Evolutionary conservation across 1,140 invertebrate species (phyloP).

Genomic region (Acromyrmex charruanus): DNA sequence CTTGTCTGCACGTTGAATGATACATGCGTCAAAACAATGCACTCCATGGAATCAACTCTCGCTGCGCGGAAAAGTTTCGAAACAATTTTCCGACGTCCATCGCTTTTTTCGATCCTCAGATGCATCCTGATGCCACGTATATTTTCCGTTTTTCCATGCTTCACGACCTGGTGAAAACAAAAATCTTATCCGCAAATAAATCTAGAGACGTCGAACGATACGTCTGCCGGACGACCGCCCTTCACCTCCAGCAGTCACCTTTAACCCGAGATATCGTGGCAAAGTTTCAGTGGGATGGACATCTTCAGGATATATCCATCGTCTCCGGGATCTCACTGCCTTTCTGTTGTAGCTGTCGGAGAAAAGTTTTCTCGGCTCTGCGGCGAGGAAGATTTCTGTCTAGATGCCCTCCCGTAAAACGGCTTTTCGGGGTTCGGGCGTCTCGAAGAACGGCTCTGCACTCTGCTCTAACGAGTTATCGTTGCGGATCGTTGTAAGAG

Average conservation of each 20-base stretch:
- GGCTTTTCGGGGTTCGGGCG: constrained; percentile 67
- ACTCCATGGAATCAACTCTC: constrained; percentile 32
- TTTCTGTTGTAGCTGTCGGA: constrained; percentile 34
- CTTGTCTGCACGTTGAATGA: constrained; percentile 50
- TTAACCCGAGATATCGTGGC: constrained; percentile 49
- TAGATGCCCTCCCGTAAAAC: constrained; percentile 71
- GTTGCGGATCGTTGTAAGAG: constrained; percentile 34
- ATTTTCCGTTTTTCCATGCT: constrained; percentile 13
- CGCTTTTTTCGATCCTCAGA: constrained; percentile 34
- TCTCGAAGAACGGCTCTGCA: constrained; percentile 54
- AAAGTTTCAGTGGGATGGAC: constrained; percentile 66
- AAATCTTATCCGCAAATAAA: constrained; percentile 56
- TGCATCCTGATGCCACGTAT: constrained; percentile 25
- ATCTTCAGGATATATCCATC: constrained; percentile 61
- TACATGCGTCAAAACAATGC: constrained; percentile 48
- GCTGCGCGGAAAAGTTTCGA: constrained; percentile 45
- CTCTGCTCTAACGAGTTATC: constrained; percentile 70
- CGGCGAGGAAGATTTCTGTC: constrained; percentile 60
- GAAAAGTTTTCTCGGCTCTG: constrained; percentile 65
- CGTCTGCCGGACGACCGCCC: constrained; percentile 37
- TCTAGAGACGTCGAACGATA: constrained; percentile 48
- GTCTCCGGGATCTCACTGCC: constrained; percentile 34
- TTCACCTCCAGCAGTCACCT: constrained; percentile 59
- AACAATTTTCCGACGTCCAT: constrained; percentile 52
- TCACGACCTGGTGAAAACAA: constrained; percentile 63